A percentile compares a stretch with the other conserved stretches of the same genome.
phyloP scores from a whole-genome alignment of 2,888 invertebrate genomes.

The Seira sanloemensis region DNA sequence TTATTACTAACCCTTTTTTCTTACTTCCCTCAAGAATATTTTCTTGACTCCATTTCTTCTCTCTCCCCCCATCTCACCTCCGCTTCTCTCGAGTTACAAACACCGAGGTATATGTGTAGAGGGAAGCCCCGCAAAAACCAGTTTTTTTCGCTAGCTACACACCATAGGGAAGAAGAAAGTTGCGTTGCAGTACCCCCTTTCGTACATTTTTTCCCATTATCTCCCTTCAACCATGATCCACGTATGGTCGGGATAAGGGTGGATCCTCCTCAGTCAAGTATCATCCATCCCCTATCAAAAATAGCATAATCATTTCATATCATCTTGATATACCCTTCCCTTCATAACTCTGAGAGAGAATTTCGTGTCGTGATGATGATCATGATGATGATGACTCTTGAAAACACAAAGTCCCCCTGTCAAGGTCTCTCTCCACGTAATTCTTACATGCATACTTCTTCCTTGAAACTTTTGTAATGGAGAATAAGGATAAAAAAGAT shows the following conservation, averaged over 20 bases:
- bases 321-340: neutral
- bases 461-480: too few relatives aligned
- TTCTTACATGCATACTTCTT: too few relatives aligned
- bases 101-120: neutral
- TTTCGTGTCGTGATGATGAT: neutral
- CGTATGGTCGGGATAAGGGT: neutral
- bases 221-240: neutral
- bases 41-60: conserved; percentile 3
- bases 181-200: neutral
- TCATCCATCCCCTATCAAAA: neutral
- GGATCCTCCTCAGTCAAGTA: neutral
- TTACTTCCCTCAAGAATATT: neutral
- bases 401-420: too few relatives aligned
- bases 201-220: neutral
- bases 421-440: neutral
- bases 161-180: neutral
- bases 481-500: neutral
- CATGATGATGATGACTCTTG: neutral
- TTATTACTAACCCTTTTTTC: conserved; percentile 9
- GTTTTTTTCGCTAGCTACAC: conserved; percentile 46
- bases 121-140: conserved; percentile 58
- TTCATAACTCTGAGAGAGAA: neutral
- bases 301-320: neutral
- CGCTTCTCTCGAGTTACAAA: neutral
- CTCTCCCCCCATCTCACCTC: neutral